Evolutionary conservation across 2,797 vertebrate genomes (phyloP), one percentile per base, ranked within the genome.

Genomic region (Alauda arvensis): DNA sequence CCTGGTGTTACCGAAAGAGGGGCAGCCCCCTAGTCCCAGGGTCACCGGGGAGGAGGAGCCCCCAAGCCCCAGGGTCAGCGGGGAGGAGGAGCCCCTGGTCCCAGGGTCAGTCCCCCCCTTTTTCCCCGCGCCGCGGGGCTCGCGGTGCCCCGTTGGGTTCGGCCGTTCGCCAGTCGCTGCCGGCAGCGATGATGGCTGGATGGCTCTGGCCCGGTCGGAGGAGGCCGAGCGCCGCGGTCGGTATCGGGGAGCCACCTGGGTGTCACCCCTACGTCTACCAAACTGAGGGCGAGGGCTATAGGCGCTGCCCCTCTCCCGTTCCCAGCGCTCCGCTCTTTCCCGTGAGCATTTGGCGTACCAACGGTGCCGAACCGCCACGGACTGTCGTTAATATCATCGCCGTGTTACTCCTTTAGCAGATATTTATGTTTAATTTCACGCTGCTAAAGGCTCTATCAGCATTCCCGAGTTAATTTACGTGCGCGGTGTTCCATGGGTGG

Each of bases 91-190:
- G 51, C 21, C 34, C 48, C 48, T 46, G 49, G 16, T 17, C 3
- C 8, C 67, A 17, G 34, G 78, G 43, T 31, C 43, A 34, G 51
- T 8, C 0, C 34, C 34, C 65, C 51, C 1, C 25, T 15, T 10
- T 12, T 12, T 13, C 31, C 51, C 31, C 79, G 68, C 59, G 59
- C 43, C 59, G 16, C 42, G 7, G 10, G 18, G n/a, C 42, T 31
- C n/a, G 61, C 29, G 68, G 18, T 21, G 52, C 33, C 55, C 63
- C 43, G 69, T 59, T 63, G 65, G 56, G 33, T 13, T 78, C 28
- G 69, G 79, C 87, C 59, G 70, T 85, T 95, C 74, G 72, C 81
- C 45, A 20, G 10, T 70, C 94, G 93, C 88, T 45, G 88, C 23
- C 6, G 16, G 26, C 3, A 7, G 48, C 55, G 7, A 53, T 92